Base-by-base conservation (phyloP, 1,140 invertebrate genomes). In the Grapholita molesta region DNA sequence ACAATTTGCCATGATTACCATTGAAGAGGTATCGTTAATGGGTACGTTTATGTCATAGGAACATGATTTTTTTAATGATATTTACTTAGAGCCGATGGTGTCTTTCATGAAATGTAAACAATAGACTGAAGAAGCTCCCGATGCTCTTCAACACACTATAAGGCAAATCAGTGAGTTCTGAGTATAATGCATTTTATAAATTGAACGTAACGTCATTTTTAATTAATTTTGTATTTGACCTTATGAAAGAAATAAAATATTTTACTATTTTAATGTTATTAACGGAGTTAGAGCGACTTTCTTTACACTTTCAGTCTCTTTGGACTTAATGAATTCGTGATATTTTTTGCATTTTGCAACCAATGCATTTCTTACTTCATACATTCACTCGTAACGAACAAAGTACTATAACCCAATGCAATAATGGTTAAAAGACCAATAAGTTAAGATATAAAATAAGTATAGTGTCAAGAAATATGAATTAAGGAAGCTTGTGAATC, bases 401-500 rank as follows among this genome's bases (percentile, higher is more conserved):
- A 48, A 48, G 21, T 48, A 48, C 7, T 48, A 18, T 48, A 48
- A 48, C 42, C 7, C 42, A 48, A 48, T 48, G 42, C 42, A 48
- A 48, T 48, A 48, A 48, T 48, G 42, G 42, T 48, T 48, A 48
- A 48, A 48, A 48, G 42, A 48, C 42, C 42, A 48, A 48, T 48
- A 48, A 48, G 42, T 48, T 48, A 48, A 48, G 42, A 6, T 48
- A 48, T 48, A 21, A 48, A 12, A 6, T 48, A 48, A 48, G 42
- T 48, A 48, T 48, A 48, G 42, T 48, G 42, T 6, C 42, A 48
- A 48, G 42, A 21, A 65, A 0, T 35, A 33, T 66, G 38, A 24
- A 23, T 33, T 66, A 66, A 66, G 35, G 12, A 66, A 66, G 35
- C 64, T 66, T 42, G 32, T 35, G 32, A 38, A 61, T 28, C 24